Base-by-base conservation (phyloP, 2,888 invertebrate genomes). In the Thumatha senex region DNA sequence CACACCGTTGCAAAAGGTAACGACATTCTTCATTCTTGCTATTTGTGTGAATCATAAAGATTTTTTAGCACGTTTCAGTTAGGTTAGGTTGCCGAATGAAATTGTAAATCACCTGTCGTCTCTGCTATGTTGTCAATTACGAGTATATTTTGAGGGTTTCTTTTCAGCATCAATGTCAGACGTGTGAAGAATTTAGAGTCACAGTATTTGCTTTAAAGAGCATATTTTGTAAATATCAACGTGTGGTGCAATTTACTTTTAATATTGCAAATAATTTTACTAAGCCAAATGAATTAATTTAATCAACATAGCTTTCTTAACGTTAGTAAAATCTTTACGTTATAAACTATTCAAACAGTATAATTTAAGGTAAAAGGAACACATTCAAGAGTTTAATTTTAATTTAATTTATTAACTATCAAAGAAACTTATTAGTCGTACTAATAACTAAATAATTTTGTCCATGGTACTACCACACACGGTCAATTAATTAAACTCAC, bases 141-240 rank as follows among this genome's bases (percentile, higher is more conserved):
- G n/a, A n/a, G n/a, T n/a, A 66, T 59, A 39, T 62, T 50, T 64
- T 61, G 54, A 65, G 68, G 66, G 56, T 65, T 68, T 59, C 56
- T 65, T 65, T 64, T 59, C 51, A 49, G 42, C 56, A 54, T 61
- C 54, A 68, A 56, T 46, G 59, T 65, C 66, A 68, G 50, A 57
- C 62, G 66, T 62, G 66, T 54, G 46, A 43, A 54, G 52, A 68
- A 54, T 56, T 51, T 56, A 56, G 66, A 61, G 44, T 13, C 31
- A 31, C 40, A 51, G 40, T 0, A 55, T 53, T 46, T 58, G 45
- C 52, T 51, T 55, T 51, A 58, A 67, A 59, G 51, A 56, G 51
- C 51, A 52, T 54, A 48, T 41, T 56, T 49, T 52, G 18, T 56
- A 51, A 56, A 56, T 64, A 46, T 38, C 35, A 31, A 47, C 30